Evolutionary conservation across 1,140 invertebrate genomes (phyloP).

Genomic region (Glossosoma conforme): DNA sequence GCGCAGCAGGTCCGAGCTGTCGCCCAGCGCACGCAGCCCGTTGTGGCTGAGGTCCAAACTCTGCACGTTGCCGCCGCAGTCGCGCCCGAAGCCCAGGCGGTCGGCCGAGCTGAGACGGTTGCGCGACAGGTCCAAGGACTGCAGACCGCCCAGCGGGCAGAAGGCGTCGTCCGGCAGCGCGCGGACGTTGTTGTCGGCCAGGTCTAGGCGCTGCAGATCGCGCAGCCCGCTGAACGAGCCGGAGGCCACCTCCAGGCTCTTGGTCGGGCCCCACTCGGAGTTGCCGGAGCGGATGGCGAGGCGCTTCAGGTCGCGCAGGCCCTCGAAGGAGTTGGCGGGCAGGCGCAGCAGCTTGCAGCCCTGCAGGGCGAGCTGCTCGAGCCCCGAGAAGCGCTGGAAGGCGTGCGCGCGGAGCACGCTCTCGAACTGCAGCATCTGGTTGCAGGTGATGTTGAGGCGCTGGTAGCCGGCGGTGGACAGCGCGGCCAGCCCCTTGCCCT

Average conservation of each 20-base stretch:
- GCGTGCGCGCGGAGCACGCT: constrained; percentile 66
- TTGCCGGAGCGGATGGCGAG: constrained; percentile 72
- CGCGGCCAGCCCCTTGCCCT: constrained; percentile 57
- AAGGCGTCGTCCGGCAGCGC: constrained; percentile 68
- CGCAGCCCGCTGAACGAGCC: constrained; percentile 67
- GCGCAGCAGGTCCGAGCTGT: constrained; percentile 66
- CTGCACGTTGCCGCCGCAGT: constrained; percentile 57
- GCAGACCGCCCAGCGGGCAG: constrained; percentile 71
- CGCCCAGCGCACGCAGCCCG: constrained; percentile 63
- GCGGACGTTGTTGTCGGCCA: constrained; percentile 77
- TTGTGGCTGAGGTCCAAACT: constrained; percentile 76
- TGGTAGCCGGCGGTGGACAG: constrained; percentile 60
- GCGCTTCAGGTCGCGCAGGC: constrained; percentile 67
- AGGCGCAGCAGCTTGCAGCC: constrained; percentile 76
- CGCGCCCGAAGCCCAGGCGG: constrained; percentile 63
- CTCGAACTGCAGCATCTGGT: constrained; percentile 72
- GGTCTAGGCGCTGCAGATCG: constrained; percentile 72
- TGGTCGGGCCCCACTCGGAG: constrained; percentile 67
- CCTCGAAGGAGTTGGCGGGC: constrained; percentile 70
- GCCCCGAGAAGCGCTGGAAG: constrained; percentile 66
- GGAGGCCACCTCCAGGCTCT: constrained; percentile 62
- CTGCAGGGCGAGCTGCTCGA: constrained; percentile 68
- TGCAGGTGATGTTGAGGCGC: constrained; percentile 68
- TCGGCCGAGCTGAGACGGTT: constrained; percentile 72
- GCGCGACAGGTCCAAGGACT: constrained; percentile 75